A percentile compares a stretch with the other conserved stretches of the same genome.
phyloP scores from a whole-genome alignment of 2,113 vertebrate genomes.

The Myiagra hebetior region DNA sequence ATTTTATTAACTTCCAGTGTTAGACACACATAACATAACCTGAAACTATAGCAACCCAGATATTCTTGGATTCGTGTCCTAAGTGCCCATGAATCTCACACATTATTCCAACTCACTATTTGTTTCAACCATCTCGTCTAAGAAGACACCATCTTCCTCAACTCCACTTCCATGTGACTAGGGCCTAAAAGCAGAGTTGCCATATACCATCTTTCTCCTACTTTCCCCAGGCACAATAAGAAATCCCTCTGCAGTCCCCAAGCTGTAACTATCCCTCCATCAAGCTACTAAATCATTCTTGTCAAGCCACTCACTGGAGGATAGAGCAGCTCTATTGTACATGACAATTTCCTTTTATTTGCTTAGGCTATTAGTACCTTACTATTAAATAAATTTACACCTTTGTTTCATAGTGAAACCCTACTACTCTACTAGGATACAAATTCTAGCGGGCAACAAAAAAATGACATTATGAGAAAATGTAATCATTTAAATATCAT shows the following conservation, averaged over 20 bases:
- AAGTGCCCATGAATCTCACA: background rate
- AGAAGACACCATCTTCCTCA: background rate
- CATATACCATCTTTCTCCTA: background rate
- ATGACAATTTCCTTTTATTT: background rate
- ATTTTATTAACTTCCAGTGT: background rate
- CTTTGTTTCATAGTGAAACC: background rate
- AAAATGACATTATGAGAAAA: background rate
- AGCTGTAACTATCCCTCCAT: background rate
- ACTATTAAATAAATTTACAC: background rate
- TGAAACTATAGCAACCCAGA: background rate
- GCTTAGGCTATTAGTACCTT: background rate
- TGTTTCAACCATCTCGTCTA: background rate
- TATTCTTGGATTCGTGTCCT: background rate
- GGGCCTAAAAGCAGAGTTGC: background rate
- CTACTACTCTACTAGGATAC: background rate
- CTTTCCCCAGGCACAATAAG: background rate
- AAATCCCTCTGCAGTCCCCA: background rate
- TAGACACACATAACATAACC: background rate
- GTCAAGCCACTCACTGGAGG: background rate
- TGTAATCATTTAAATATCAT: background rate
- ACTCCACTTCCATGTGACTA: background rate
- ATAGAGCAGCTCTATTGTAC: background rate
- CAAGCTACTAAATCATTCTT: background rate
- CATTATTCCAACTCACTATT: background rate
- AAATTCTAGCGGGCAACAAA: background rate